phyloP scores from a whole-genome alignment of 1,140 invertebrate genomes.

The Dreissena polymorpha region DNA sequence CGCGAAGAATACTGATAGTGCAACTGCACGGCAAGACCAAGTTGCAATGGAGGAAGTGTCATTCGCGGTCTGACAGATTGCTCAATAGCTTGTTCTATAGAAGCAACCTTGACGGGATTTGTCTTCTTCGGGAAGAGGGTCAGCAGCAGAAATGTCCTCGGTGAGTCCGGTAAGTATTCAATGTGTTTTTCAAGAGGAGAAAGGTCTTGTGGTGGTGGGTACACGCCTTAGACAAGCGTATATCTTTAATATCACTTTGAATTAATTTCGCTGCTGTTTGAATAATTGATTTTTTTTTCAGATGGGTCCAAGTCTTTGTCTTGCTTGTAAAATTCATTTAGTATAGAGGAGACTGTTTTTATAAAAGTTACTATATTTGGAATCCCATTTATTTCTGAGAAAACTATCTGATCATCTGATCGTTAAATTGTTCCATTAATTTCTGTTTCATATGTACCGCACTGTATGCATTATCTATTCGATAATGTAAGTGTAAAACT shows the following conservation, averaged over 20 bases:
- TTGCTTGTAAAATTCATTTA: slow-evolving; percentile 40
- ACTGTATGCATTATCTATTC: slow-evolving; percentile 9
- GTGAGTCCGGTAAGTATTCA: slow-evolving; percentile 31
- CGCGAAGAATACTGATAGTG: slow-evolving; percentile 54
- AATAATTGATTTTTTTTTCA: slow-evolving; percentile 24
- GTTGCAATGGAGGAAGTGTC: slow-evolving; percentile 56
- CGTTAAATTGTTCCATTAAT: slow-evolving; percentile 37
- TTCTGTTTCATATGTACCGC: slow-evolving; percentile 41
- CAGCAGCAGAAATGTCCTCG: slow-evolving; percentile 18
- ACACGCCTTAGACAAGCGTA: neutral
- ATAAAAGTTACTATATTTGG: slow-evolving; percentile 17
- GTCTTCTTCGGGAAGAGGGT: slow-evolving; percentile 19
- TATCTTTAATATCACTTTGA: slow-evolving; percentile 45
- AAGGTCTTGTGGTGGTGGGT: slow-evolving; percentile 7
- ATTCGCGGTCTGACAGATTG: slow-evolving; percentile 52
- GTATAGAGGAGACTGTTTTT: neutral
- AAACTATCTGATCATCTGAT: neutral
- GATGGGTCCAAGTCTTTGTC: slow-evolving; percentile 1
- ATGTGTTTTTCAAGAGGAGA: slow-evolving; percentile 8
- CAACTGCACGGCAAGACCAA: slow-evolving; percentile 59
- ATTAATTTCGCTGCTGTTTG: slow-evolving; percentile 48
- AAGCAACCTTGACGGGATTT: slow-evolving; percentile 16
- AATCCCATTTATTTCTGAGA: slow-evolving; percentile 38
- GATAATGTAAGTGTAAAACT: too few relatives aligned
- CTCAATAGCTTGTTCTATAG: slow-evolving; percentile 35